Evolutionary conservation across 2,113 vertebrate species (phyloP), one percentile per base, ranked within the genome.

Genomic region (Notothenia rossii): DNA sequence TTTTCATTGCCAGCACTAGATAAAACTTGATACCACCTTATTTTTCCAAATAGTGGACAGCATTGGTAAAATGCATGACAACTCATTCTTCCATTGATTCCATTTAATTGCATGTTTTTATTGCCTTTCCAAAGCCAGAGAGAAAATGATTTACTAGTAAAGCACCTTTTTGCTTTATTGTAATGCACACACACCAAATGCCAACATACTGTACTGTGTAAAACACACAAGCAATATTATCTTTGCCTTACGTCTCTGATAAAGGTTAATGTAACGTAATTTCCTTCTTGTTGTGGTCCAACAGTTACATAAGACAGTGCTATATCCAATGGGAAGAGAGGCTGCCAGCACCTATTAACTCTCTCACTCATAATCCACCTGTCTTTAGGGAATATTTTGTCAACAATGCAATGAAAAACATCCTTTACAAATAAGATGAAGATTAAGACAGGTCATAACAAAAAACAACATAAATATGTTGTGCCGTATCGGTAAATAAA

Each of bases 361-460:
- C 77, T 65, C 60, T 59, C 65, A 68, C 50, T 58, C 17, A 61
- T 74, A 85, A 73, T 84, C 63, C 72, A 82, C 13, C 51, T 69
- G 40, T 74, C 79, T 50, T 61, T 49, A 72, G 33, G 69, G n/a
- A 85, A 72, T 62, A 84, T 55, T 84, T 77, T 69, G 59, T 74
- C 51, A 82, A 65, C 72, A 77, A 46, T 58, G 17, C 40, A 71
- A 15, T 53, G 29, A 82, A 29, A 36, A 48, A 2, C 48, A 77
- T 56, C 46, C 10, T 77, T 83, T 54, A 70, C 58, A 50, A 65
- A 14, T 70, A 59, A n/a, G 40, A 76, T 77, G n/a, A 72, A 65
- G 4, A 65, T 63, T 48, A 53, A 59, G 60, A 75, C 36, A 20
- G 1, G 43, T 20, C n/a, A 59, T 61, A 17, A 71, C 46, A 11